Evolutionary conservation across 2,888 invertebrate genomes (phyloP).

Genomic region (Agrochola lychnidis): DNA sequence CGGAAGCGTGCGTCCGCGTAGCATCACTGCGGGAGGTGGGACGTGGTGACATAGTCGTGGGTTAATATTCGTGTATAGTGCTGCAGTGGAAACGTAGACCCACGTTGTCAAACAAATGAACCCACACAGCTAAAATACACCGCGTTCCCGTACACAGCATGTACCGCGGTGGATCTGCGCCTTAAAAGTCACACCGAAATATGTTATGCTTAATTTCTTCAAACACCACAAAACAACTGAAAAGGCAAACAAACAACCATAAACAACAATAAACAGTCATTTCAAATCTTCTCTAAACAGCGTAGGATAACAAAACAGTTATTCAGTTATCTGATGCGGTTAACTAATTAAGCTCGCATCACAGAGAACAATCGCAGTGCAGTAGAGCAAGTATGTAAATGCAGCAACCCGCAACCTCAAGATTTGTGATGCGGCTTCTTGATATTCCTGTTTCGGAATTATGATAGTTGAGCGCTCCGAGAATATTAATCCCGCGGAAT

Average conservation of each 20-base stretch:
- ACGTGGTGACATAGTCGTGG: no score
- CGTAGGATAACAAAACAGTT: conserved; percentile 56
- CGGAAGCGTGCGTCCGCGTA: no score
- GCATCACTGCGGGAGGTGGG: no score
- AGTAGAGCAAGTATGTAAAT: conserved; percentile 64
- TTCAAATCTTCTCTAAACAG: conserved; percentile 33
- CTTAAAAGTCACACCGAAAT: neutral
- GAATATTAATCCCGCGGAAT: conserved; percentile 81
- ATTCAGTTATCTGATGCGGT: conserved; percentile 59
- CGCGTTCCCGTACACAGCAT: no score
- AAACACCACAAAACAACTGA: neutral
- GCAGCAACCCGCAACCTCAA: conserved; percentile 74
- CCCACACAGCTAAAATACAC: no score
- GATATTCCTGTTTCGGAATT: conserved; percentile 81
- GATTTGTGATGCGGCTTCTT: conserved; percentile 81
- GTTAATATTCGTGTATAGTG: no score
- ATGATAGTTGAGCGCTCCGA: conserved; percentile 77
- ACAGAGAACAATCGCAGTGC: conserved; percentile 56
- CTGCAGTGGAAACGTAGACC: no score
- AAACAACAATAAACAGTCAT: conserved; percentile 31
- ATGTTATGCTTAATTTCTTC: neutral
- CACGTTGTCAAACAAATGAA: no score
- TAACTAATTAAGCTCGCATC: conserved; percentile 60
- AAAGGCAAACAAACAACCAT: conserved; percentile 13
- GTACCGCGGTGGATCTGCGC: no score